Evolutionary conservation across 2,888 invertebrate species (phyloP).

Genomic region (Tenthredo mesomela): DNA sequence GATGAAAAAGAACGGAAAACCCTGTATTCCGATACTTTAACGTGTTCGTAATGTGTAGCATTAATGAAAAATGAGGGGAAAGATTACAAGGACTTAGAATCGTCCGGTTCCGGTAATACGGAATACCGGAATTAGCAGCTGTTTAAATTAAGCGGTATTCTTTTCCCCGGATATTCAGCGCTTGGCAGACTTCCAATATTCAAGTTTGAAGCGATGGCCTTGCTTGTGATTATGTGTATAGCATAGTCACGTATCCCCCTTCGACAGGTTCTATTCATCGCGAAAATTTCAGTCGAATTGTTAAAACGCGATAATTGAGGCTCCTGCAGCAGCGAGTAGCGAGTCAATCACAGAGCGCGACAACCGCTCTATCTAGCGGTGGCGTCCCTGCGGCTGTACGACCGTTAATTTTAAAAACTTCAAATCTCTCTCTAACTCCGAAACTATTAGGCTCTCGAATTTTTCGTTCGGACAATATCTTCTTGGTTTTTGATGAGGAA

Average conservation of each 20-base stretch:
- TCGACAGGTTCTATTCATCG: too few relatives aligned
- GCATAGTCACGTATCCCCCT: background rate
- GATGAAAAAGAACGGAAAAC: background rate
- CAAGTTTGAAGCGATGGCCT: background rate
- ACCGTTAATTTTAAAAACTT: constrained; percentile 12
- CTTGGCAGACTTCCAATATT: constrained; percentile 5
- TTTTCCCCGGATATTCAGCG: constrained; percentile 1
- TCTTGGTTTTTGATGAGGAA: background rate
- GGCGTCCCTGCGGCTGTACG: constrained; percentile 24
- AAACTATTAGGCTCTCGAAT: background rate
- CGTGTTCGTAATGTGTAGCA: background rate
- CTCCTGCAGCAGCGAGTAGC: background rate
- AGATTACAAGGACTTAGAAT: background rate
- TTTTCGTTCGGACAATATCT: background rate
- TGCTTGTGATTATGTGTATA: background rate
- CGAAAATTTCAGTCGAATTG: background rate
- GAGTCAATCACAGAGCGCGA: background rate
- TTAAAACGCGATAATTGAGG: background rate
- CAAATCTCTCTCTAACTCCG: background rate
- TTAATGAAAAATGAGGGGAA: background rate
- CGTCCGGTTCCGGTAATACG: background rate
- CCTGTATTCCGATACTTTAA: background rate
- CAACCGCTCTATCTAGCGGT: background rate
- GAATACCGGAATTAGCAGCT: background rate
- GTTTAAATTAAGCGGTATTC: background rate